Conservation (phyloP, 2,797 vertebrate genomes). For the Tapirus indicus region DNA sequence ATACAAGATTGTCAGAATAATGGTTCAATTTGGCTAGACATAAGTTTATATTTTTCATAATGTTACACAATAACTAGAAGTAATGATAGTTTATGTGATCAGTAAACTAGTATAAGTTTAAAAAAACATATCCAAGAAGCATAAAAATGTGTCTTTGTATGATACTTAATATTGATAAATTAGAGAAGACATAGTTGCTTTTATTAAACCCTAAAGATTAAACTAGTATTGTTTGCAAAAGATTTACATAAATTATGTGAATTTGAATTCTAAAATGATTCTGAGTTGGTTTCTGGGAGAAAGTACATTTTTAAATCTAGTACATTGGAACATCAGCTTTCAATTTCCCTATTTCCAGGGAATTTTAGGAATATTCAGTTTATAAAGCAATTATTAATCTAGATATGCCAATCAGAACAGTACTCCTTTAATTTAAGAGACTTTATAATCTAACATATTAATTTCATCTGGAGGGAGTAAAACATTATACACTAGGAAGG, state of each 20-base stretch:
- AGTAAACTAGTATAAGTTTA: neutral
- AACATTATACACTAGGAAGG: neutral
- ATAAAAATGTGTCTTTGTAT: neutral
- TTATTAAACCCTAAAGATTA: too few species aligned
- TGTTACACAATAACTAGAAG: neutral
- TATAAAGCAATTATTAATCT: too few species aligned
- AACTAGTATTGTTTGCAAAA: too few species aligned
- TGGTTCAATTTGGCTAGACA: neutral
- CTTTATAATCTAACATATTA: neutral
- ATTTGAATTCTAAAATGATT: neutral
- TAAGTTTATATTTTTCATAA: neutral
- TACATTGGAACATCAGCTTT: neutral
- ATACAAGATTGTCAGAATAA: neutral
- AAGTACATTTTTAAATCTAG: neutral
- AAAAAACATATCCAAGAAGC: neutral
- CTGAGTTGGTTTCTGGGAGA: too few species aligned
- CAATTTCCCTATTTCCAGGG: neutral
- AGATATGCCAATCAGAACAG: too few species aligned
- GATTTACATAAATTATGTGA: neutral
- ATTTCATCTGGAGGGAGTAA: neutral
- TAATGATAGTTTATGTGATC: neutral
- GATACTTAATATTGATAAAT: neutral
- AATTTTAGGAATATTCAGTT: too few species aligned
- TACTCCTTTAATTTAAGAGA: too few species aligned
- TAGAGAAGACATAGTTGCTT: neutral